phyloP scores from a whole-genome alignment of 2,888 invertebrate species.

The Papilio gigon region DNA sequence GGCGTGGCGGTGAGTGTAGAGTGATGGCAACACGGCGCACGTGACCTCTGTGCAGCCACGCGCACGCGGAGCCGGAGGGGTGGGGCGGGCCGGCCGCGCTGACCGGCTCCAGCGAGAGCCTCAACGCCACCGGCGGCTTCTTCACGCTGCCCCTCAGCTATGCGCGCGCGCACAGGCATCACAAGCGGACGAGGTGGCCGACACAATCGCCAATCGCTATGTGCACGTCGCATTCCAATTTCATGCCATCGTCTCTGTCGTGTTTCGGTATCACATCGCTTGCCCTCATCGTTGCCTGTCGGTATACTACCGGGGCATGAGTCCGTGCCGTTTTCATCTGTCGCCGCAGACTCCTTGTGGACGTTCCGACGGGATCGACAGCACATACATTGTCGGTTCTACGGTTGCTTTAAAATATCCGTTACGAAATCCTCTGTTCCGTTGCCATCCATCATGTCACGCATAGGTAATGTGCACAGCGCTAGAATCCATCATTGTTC shows the following conservation, averaged over 20 bases:
- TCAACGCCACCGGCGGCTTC: conserved; percentile 84
- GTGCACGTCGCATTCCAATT: conserved; percentile 65
- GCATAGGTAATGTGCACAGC: conserved; percentile 62
- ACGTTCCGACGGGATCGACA: conserved; percentile 54
- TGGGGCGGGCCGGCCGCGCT: conserved; percentile 70
- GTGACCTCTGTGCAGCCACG: conserved; percentile 61
- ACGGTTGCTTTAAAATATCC: conserved; percentile 49
- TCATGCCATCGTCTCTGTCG: conserved; percentile 46
- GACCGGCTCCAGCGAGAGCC: conserved; percentile 85
- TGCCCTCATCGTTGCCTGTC: conserved; percentile 43
- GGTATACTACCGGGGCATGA: conserved; percentile 41
- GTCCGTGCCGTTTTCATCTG: conserved; percentile 42
- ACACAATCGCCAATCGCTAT: conserved; percentile 52
- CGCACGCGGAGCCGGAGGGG: conserved; percentile 67
- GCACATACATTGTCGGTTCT: conserved; percentile 48
- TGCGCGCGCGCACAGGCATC: conserved; percentile 89
- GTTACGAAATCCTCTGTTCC: conserved; percentile 49
- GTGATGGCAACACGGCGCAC: conserved; percentile 42
- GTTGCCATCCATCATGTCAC: conserved; percentile 59
- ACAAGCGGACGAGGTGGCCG: conserved; percentile 90
- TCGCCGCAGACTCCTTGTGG: not conserved
- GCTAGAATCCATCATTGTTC: conserved; percentile 53
- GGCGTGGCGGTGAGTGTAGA: conserved; percentile 12
- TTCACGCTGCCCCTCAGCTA: conserved; percentile 89
- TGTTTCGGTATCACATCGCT: conserved; percentile 50